Base-by-base conservation (phyloP, 2,797 vertebrate genomes). In the Clarias fuscus region DNA sequence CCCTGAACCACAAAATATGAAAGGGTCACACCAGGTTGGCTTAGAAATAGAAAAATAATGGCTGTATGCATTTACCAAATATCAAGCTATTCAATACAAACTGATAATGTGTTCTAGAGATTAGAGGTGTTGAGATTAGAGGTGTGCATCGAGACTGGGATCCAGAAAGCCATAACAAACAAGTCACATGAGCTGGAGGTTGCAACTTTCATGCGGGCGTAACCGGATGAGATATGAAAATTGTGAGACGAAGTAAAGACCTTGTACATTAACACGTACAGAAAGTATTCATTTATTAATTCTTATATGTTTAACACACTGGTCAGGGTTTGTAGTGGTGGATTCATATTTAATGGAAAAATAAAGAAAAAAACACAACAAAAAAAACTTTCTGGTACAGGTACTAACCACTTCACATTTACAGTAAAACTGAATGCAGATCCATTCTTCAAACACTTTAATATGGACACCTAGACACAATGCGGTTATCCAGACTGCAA, bases 11-110 rank as follows among this genome's bases (percentile, higher is more conserved):
- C 33, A 59, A 62, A 73, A 79, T 40, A 56, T 14, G 22, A 65
- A 27, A 30, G 30, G 81, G 75, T 67, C 75, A 85, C 48, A 61
- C 59, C 62, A 68, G 53, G 65, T 77, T 56, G 56, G 40, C 37
- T 76, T 62, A 1, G n/a, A 37, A 62, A 71, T 2, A 6, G 7
- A 53, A 53, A 53, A 53, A 67, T 18, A 20, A n/a, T 15, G 5
- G 22, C 22, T 65, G 24, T 43, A 80, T 43, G 22, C 59, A 43
- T 65, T 81, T 18, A 48, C 14, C 53, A 8, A 27, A 65, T 65
- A 48, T 17, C 3, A n/a, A 67, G 48, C 48, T 4, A 53, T 48
- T 81, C 1, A 15, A 48, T 40, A n/a, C 6, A 14, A 73, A 48
- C 71, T n/a, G 43, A 73, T 48, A 48, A 43, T 24, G 6, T 24